Evolutionary conservation across 2,797 vertebrate genomes (phyloP).

Genomic region (Tarsius wallacei): DNA sequence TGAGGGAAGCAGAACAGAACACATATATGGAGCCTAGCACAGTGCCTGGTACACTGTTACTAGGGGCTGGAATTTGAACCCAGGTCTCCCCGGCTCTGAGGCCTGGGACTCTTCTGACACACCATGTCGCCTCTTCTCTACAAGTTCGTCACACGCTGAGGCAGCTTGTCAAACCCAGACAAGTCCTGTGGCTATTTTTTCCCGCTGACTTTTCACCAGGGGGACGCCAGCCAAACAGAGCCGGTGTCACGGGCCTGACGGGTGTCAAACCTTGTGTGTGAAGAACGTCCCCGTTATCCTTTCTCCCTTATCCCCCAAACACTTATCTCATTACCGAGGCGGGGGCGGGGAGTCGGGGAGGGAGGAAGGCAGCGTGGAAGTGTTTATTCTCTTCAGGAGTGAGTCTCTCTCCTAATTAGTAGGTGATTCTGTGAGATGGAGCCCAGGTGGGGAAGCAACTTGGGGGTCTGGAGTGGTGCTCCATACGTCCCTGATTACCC

Average conservation of each 20-base stretch:
- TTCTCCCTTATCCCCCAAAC: slow-evolving; percentile 74
- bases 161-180: slow-evolving; percentile 81
- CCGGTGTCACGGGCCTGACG: slow-evolving; percentile 80
- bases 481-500: slow-evolving; percentile 68
- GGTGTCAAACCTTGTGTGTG: slow-evolving; percentile 83
- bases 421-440: slow-evolving; percentile 73
- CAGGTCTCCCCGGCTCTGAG: not conserved
- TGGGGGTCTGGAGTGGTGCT: slow-evolving; percentile 74
- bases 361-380: slow-evolving; percentile 67
- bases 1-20: not conserved
- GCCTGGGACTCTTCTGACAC: not conserved
- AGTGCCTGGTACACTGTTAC: not conserved
- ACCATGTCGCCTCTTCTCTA: not conserved
- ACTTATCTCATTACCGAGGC: slow-evolving; percentile 81
- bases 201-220: slow-evolving; percentile 82
- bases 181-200: slow-evolving; percentile 83
- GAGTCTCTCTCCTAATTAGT: slow-evolving; percentile 71
- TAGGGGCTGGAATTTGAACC: slow-evolving; percentile 33
- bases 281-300: slow-evolving; percentile 65
- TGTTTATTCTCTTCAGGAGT: slow-evolving; percentile 83
- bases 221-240: slow-evolving; percentile 81
- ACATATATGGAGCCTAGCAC: not conserved
- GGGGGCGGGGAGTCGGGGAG: not conserved
- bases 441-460: slow-evolving; percentile 76
- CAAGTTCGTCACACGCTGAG: slow-evolving; percentile 59